Conservation (phyloP, 2,113 vertebrate species). For the Gavia stellata region DNA sequence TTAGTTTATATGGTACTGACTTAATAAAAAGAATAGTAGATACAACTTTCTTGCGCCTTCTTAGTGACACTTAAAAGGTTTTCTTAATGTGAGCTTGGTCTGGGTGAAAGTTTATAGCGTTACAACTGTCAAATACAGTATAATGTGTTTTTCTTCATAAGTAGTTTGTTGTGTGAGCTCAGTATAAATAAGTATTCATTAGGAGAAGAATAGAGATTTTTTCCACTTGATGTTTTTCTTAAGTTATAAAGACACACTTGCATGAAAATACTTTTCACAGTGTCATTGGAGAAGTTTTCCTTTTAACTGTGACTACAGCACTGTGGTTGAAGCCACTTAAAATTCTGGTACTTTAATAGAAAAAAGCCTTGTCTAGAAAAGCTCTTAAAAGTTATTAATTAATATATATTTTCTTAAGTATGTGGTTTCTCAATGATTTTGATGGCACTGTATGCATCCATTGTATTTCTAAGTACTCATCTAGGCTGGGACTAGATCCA, state of each 20-base stretch:
- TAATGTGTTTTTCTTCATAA: neutral
- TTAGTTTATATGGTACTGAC: neutral
- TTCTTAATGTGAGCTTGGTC: neutral
- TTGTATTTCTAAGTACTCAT: neutral
- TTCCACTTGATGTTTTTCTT: neutral
- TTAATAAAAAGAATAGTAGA: neutral
- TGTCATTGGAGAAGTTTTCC: neutral
- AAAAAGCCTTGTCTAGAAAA: neutral
- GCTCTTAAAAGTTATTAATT: neutral
- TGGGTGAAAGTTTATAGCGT: neutral
- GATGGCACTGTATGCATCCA: neutral
- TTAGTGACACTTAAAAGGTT: constrained; percentile 12
- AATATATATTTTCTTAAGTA: neutral
- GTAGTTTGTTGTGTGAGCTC: neutral
- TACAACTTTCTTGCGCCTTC: neutral
- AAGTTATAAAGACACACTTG: neutral
- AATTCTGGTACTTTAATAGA: neutral
- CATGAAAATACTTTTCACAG: neutral
- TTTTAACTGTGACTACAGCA: neutral
- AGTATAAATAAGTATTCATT: neutral
- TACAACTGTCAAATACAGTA: neutral
- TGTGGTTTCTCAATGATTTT: neutral
- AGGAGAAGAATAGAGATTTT: neutral
- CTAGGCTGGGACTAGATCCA: neutral
- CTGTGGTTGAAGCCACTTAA: neutral